Conservation (phyloP, 2,113 vertebrate genomes). For the Notothenia coriiceps region DNA sequence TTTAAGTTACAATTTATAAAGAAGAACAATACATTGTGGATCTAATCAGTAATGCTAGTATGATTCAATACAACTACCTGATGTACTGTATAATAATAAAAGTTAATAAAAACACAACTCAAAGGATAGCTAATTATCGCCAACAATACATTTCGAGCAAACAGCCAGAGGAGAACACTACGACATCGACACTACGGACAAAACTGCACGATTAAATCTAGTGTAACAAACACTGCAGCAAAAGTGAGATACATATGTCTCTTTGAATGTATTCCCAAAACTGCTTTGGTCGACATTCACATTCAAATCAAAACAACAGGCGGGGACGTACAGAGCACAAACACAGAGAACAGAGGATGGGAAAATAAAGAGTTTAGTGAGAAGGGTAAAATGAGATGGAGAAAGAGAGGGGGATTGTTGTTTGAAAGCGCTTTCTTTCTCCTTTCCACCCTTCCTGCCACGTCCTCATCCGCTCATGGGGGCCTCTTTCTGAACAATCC, state of each 20-base stretch:
- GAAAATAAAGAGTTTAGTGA: slow-evolving; percentile 44
- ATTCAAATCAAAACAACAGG: slow-evolving; percentile 48
- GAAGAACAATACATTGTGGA: no score
- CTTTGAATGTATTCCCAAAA: slow-evolving; percentile 63
- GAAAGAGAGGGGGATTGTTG: slow-evolving; percentile 49
- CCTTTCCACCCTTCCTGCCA: slow-evolving; percentile 72
- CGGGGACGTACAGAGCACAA: slow-evolving; percentile 40
- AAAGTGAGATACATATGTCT: slow-evolving; percentile 41
- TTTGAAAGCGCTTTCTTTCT: slow-evolving; percentile 70
- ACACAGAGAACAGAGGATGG: slow-evolving; percentile 26
- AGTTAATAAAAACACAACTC: background rate
- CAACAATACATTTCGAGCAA: background rate
- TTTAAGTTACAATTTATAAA: no score
- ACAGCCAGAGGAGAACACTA: background rate
- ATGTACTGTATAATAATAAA: background rate
- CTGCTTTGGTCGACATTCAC: slow-evolving; percentile 49
- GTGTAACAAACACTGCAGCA: slow-evolving; percentile 30
- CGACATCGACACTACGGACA: slow-evolving; percentile 12
- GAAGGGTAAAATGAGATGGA: slow-evolving; percentile 48
- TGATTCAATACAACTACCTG: no score
- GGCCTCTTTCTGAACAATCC: slow-evolving; percentile 81
- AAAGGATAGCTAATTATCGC: background rate
- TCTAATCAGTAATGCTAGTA: no score
- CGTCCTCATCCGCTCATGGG: slow-evolving; percentile 71
- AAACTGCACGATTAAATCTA: slow-evolving; percentile 32